Percentiles rank a stretch among this genome's conserved stretches.
Evolutionary conservation across 2,113 vertebrate genomes (phyloP).

Genomic region (Dipodomys stephensi): DNA sequence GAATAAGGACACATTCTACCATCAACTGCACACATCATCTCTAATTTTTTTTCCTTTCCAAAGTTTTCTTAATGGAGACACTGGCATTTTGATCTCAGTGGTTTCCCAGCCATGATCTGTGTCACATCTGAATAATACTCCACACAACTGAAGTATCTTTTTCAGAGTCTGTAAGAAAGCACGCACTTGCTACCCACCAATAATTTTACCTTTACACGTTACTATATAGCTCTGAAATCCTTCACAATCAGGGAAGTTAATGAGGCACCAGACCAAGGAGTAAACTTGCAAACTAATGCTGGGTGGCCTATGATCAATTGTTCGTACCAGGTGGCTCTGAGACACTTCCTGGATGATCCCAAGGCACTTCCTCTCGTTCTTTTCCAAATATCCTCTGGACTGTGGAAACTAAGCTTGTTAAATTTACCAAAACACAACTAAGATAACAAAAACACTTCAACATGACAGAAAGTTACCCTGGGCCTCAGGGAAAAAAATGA

Average conservation of each 20-base stretch:
- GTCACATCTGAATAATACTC: background rate
- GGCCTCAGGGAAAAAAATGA: background rate
- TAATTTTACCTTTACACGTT: background rate
- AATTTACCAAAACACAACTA: slow-evolving; percentile 45
- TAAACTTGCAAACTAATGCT: background rate
- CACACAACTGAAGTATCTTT: background rate
- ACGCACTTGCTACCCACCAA: background rate
- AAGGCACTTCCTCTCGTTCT: slow-evolving; percentile 17
- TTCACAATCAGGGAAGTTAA: slow-evolving; percentile 10
- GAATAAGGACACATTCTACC: background rate
- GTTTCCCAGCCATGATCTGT: background rate
- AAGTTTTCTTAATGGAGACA: background rate
- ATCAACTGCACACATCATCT: background rate
- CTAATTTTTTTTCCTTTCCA: background rate
- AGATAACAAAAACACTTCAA: slow-evolving; percentile 20
- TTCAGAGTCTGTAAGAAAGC: background rate
- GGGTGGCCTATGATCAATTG: background rate
- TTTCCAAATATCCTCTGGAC: slow-evolving; percentile 28
- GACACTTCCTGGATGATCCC: background rate
- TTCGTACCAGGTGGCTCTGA: background rate
- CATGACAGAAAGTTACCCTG: background rate
- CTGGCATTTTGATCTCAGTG: background rate
- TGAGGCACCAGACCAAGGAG: slow-evolving; percentile 8
- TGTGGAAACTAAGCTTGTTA: background rate
- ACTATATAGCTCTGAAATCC: background rate